Conservation (phyloP, 2,113 vertebrate genomes). For the Ranitomeya imitator region DNA sequence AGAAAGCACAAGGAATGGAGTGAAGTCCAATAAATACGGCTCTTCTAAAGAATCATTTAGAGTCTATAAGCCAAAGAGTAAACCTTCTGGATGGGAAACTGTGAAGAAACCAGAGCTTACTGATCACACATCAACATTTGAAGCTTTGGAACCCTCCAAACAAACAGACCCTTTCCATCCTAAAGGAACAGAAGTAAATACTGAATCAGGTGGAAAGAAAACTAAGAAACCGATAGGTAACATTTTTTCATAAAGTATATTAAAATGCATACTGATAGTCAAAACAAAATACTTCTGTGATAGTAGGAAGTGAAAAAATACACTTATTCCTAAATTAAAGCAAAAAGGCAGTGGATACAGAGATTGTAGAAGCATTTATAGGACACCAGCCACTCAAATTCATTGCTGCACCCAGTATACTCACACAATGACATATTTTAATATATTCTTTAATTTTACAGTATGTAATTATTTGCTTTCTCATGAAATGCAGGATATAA, state of each 20-base stretch:
- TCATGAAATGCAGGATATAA: too few relatives aligned
- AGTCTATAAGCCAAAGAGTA: neutral
- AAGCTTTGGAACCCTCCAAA: neutral
- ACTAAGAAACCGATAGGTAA: neutral
- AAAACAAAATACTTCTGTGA: neutral
- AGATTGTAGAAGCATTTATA: neutral
- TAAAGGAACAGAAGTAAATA: neutral
- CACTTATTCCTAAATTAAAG: too few relatives aligned
- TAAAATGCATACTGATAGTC: neutral
- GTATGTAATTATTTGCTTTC: too few relatives aligned
- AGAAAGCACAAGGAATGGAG: neutral
- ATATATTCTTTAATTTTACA: too few relatives aligned
- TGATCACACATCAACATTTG: neutral
- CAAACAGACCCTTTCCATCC: neutral
- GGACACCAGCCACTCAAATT: neutral
- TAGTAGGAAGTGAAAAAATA: too few relatives aligned
- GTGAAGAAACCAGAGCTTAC: neutral
- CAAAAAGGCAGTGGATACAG: neutral
- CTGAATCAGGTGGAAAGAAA: neutral
- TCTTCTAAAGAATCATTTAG: neutral
- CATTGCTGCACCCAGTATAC: neutral
- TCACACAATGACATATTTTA: neutral
- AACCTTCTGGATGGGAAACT: neutral
- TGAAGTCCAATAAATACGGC: neutral
- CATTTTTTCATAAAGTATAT: neutral